phyloP scores from a whole-genome alignment of 2,113 vertebrate genomes.

The Lynx canadensis region DNA sequence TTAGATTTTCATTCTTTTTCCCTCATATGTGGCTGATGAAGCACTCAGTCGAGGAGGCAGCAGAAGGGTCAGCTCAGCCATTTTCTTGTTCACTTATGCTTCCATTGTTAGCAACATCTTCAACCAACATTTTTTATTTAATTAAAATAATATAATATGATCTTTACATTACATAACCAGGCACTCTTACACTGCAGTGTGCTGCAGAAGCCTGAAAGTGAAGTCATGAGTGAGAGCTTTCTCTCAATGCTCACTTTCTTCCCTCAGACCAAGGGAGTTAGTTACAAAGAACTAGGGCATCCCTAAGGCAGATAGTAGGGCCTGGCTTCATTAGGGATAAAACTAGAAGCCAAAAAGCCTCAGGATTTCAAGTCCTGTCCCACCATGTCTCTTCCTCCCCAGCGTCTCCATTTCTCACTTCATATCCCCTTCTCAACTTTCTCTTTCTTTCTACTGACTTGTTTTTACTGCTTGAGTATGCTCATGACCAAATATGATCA shows the following conservation, averaged over 20 bases:
- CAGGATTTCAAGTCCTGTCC: background rate
- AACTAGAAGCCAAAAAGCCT: background rate
- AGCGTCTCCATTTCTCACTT: background rate
- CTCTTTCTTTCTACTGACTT: background rate
- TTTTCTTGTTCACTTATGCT: conserved; percentile 13
- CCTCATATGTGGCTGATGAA: conserved; percentile 2
- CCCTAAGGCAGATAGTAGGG: background rate
- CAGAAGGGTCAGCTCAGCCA: background rate
- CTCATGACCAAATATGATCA: background rate
- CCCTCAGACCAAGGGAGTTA: background rate
- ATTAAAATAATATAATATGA: conserved; percentile 49
- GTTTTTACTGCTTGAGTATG: background rate
- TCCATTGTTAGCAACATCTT: conserved; percentile 35
- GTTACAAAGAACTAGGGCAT: background rate
- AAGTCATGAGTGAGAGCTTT: background rate
- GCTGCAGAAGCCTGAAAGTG: background rate
- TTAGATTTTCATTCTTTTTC: conserved; percentile 60
- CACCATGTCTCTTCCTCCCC: background rate
- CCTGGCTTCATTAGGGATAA: background rate
- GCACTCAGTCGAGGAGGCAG: background rate
- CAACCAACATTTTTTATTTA: conserved; percentile 44
- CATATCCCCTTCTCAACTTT: background rate
- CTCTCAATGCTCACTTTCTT: background rate
- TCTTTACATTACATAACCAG: background rate
- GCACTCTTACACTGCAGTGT: background rate